Evolutionary conservation across 2,113 vertebrate species (phyloP), one percentile per base, ranked within the genome.

Genomic region (Nannobrachium achirus): DNA sequence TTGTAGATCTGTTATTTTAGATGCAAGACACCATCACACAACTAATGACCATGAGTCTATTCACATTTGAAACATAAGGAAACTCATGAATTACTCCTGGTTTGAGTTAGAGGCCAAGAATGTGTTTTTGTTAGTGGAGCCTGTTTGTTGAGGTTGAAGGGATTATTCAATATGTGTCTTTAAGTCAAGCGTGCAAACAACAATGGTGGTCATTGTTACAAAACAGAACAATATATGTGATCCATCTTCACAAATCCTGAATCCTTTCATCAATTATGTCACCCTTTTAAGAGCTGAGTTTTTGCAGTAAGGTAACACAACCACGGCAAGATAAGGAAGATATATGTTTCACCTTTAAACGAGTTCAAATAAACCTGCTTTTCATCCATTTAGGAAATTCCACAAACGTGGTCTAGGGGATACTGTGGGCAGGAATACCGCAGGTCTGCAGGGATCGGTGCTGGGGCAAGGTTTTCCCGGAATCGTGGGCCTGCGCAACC

Each of bases 381-480:
- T 89, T 81, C 81, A 79, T 89, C 82, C 78, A 75, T 88, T 85
- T 83, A 79, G 73, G 69, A 84, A 91, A 88, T 91, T 90, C 90
- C 83, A 79, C 71, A 62, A 77, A 78, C 81, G 78, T 38, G 40
- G 75, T 73, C 44, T 78, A 11, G 67, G 76, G 80, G 80, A 83
- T 85, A 85, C 60, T 81, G 82, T 71, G 78, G 81, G 84, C 82
- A 88, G 81, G 78, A 91, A 91, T 86, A 91, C 86, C 85, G 59
- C 80, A 89, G 61, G 71, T 82, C 90, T 87, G 74, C 66, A 63
- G 89, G 84, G 86, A 88, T 80, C 62, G 66, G 70, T 59, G 42
- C 68, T 76, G 81, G 78, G 46, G 78, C 77, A 81, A 88, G 75
- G 76, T 86, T 88, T 33, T 87, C 87, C 77, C 39, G 59, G 86